phyloP scores from a whole-genome alignment of 2,888 invertebrate species.

The Himalopsyche kuldschensis region DNA sequence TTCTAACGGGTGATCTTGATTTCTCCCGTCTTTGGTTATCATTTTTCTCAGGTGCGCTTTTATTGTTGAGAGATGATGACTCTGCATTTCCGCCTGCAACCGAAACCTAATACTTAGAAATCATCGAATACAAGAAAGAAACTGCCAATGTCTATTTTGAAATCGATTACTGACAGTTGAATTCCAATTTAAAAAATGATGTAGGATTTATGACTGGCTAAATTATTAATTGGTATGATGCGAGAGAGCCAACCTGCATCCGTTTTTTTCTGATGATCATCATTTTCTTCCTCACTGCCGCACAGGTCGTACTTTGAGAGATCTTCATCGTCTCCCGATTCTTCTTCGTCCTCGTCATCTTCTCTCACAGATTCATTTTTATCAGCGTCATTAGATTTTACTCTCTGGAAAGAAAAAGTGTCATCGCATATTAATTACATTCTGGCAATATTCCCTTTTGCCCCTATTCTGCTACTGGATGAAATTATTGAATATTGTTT shows the following conservation, averaged over 20 bases:
- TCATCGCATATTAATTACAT: too few relatives aligned
- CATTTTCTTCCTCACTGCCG: constrained; percentile 64
- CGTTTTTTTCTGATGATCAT: background rate
- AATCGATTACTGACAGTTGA: too few relatives aligned
- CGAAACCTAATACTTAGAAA: too few relatives aligned
- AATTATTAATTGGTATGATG: too few relatives aligned
- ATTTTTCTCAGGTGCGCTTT: background rate
- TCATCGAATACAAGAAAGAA: too few relatives aligned
- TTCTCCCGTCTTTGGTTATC: constrained; percentile 8
- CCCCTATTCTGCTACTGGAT: too few relatives aligned
- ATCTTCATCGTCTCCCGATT: constrained; percentile 60
- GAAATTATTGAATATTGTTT: too few relatives aligned
- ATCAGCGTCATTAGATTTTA: background rate
- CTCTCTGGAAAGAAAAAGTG: background rate
- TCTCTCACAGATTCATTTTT: constrained; percentile 39
- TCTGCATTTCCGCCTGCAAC: background rate
- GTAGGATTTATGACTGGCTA: too few relatives aligned
- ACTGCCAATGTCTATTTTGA: too few relatives aligned
- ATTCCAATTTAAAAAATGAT: too few relatives aligned
- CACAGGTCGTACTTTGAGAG: constrained; percentile 79
- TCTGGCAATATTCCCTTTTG: too few relatives aligned
- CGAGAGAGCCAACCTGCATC: background rate
- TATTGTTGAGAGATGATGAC: background rate
- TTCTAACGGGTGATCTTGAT: constrained; percentile 11
- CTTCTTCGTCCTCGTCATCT: constrained; percentile 62